phyloP scores from a whole-genome alignment of 2,888 invertebrate genomes.

The Alloplasta piceator region DNA sequence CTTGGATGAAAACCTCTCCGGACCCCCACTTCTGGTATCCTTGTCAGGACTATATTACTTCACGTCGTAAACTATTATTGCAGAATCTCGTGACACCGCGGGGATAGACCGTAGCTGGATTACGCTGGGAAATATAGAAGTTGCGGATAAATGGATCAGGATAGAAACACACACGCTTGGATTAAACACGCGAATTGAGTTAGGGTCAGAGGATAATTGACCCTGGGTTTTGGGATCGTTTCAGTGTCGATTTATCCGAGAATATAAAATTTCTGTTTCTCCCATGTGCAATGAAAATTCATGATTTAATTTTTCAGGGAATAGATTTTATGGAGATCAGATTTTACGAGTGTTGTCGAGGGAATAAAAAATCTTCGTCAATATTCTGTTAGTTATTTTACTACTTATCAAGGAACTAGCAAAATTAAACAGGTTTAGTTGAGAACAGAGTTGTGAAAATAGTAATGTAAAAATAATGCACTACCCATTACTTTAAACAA shows the following conservation, averaged over 20 bases:
- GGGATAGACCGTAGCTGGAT: constrained; percentile 18
- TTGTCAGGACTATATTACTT: constrained; percentile 18
- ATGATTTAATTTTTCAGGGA: too few relatives aligned
- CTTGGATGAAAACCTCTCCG: constrained; percentile 16
- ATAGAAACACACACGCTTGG: neutral
- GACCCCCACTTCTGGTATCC: constrained; percentile 11
- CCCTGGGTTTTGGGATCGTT: neutral
- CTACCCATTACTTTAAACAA: too few relatives aligned
- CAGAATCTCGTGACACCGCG: constrained; percentile 12
- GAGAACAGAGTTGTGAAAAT: too few relatives aligned
- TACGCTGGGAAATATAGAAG: constrained; percentile 14
- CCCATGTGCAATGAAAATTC: too few relatives aligned
- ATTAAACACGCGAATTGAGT: neutral
- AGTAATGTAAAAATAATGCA: too few relatives aligned
- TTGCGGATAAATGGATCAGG: constrained; percentile 5
- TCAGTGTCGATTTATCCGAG: neutral
- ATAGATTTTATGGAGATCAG: too few relatives aligned
- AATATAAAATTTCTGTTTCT: too few relatives aligned
- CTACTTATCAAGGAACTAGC: too few relatives aligned
- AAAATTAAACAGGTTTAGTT: too few relatives aligned
- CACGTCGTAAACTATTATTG: constrained; percentile 29
- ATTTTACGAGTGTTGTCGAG: too few relatives aligned
- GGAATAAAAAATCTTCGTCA: too few relatives aligned
- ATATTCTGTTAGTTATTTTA: too few relatives aligned
- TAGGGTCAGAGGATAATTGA: neutral